These are phyloP conservation scores for Marasmarcha lunaedactyla DNA, from an alignment of 2,888 invertebrate species.

Conservation along the genomic window DNA sequence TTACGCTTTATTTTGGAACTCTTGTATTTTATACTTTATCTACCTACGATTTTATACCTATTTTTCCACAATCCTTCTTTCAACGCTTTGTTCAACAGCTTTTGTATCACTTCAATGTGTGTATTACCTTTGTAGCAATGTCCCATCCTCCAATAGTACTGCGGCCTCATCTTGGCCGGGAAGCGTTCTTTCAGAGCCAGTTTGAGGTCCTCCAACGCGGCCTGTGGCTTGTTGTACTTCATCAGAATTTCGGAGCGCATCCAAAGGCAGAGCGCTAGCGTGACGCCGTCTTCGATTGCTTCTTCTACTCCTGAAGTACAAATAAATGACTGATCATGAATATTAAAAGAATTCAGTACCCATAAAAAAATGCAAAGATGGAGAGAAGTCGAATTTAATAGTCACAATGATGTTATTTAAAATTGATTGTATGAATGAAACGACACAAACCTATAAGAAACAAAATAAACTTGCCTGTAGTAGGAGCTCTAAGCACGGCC, in stretches of 20 bases:
- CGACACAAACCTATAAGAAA: too few species aligned
- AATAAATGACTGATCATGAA: constrained; percentile 2
- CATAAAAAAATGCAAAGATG: too few species aligned
- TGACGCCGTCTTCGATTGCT: constrained; percentile 71
- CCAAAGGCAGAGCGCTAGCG: constrained; percentile 75
- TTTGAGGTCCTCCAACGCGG: constrained; percentile 77
- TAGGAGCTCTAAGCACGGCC: constrained; percentile 79
- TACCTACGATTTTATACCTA: too few species aligned
- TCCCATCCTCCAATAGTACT: constrained; percentile 78
- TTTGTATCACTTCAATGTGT: too few species aligned
- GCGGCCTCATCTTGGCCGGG: constrained; percentile 71
- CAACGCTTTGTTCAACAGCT: too few species aligned
- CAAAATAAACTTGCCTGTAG: constrained; percentile 67
- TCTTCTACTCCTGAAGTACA: constrained; percentile 42
- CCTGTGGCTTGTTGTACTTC: constrained; percentile 62
- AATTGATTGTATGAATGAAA: too few species aligned
- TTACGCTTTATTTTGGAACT: too few species aligned
- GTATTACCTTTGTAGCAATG: constrained; percentile 75
- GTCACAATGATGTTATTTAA: too few species aligned
- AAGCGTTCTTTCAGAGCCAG: constrained; percentile 73
- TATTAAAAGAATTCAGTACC: too few species aligned
- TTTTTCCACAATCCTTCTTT: too few species aligned
- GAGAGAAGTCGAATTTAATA: too few species aligned
- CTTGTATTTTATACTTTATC: too few species aligned
- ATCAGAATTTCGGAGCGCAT: constrained; percentile 75